phyloP scores from a whole-genome alignment of 2,113 vertebrate species.

The Neolamprologus tretocephalus region DNA sequence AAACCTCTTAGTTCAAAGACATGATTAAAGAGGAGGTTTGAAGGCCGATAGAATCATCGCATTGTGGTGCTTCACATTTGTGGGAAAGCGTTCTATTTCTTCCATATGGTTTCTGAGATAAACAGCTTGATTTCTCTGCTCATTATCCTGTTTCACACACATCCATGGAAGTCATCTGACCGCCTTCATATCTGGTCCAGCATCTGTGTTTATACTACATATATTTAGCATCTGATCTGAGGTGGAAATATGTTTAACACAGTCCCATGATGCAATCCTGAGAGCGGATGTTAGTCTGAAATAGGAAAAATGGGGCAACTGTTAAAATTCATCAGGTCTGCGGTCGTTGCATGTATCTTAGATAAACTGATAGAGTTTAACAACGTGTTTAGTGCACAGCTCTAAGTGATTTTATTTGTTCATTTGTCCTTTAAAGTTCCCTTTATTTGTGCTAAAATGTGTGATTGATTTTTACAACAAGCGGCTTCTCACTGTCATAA shows the following conservation, averaged over 20 bases:
- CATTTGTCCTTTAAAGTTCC: constrained; percentile 1
- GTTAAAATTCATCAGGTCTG: background rate
- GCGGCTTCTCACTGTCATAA: background rate
- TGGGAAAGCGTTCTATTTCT: background rate
- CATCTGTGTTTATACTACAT: background rate
- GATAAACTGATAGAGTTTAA: constrained; percentile 24
- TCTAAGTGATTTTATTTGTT: constrained; percentile 27
- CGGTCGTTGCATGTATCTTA: background rate
- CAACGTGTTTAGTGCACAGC: background rate
- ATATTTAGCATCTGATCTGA: background rate
- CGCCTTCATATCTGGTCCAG: background rate
- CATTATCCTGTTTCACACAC: background rate
- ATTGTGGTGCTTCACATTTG: background rate
- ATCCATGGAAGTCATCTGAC: background rate
- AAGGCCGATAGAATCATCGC: background rate
- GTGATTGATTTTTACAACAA: background rate
- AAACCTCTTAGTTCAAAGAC: background rate
- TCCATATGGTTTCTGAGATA: background rate
- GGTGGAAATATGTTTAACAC: background rate
- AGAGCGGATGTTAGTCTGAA: background rate
- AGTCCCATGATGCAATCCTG: background rate
- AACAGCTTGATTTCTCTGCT: background rate
- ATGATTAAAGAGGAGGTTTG: background rate
- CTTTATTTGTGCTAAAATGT: constrained; percentile 8
- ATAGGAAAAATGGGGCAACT: background rate